Evolutionary conservation across 2,113 vertebrate species (phyloP).

Genomic region (Syngnathus scovelli): DNA sequence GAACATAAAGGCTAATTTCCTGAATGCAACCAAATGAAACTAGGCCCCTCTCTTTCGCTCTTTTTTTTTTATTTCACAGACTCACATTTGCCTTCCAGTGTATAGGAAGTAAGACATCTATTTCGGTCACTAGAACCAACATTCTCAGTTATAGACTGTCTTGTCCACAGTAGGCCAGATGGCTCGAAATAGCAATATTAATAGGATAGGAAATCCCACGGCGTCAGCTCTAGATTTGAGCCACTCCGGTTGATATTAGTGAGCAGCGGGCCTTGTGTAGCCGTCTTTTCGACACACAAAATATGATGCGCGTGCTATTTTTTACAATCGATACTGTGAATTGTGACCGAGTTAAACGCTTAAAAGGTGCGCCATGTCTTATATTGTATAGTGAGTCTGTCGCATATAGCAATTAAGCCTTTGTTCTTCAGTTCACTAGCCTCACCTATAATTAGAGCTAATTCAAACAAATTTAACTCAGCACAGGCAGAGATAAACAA

Average conservation of each 20-base stretch:
- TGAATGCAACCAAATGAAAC: slow-evolving; percentile 9
- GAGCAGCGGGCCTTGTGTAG: slow-evolving; percentile 5
- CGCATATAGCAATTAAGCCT: slow-evolving; percentile 29
- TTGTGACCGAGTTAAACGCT: slow-evolving; percentile 1
- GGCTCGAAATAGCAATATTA: slow-evolving; percentile 54
- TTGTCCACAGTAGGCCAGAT: slow-evolving; percentile 43
- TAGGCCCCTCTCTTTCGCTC: not conserved
- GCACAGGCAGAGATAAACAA: slow-evolving; percentile 2
- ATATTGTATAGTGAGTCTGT: slow-evolving; percentile 2
- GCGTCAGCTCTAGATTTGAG: slow-evolving; percentile 53
- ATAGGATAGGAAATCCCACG: slow-evolving; percentile 57
- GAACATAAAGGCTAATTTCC: slow-evolving; percentile 17
- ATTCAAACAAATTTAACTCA: slow-evolving; percentile 35
- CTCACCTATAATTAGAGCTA: slow-evolving; percentile 41
- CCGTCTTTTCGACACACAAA: too few relatives aligned
- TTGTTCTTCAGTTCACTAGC: slow-evolving; percentile 28
- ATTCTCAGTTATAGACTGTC: slow-evolving; percentile 29
- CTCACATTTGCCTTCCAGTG: slow-evolving; percentile 4
- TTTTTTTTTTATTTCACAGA: slow-evolving; percentile 4
- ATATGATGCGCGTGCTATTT: not conserved
- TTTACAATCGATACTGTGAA: not conserved
- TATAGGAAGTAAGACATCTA: slow-evolving; percentile 21
- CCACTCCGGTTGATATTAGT: slow-evolving; percentile 26
- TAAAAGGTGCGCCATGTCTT: slow-evolving; percentile 18
- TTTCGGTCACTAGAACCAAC: slow-evolving; percentile 21